These are phyloP conservation scores for Athetis lepigone DNA, from an alignment of 2,888 invertebrate genomes.

Conservation along the genomic window DNA sequence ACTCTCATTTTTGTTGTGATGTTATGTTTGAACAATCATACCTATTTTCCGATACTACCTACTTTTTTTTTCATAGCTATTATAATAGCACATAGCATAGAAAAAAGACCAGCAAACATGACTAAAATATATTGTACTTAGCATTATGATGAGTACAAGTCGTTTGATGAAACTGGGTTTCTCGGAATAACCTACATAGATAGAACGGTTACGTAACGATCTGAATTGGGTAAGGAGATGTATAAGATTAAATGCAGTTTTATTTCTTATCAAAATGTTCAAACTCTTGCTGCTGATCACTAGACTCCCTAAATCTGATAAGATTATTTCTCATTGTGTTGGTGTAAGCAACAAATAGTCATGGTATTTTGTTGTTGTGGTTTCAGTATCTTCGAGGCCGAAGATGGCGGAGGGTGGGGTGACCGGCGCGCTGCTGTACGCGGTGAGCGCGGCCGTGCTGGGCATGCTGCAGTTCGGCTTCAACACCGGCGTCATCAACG, in stretches of 20 bases:
- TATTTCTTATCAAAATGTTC: slow-evolving; percentile 42
- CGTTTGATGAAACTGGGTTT: slow-evolving; percentile 27
- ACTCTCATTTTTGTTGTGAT: slow-evolving; percentile 18
- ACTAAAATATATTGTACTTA: background rate
- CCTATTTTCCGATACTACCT: background rate
- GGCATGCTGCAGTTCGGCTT: slow-evolving; percentile 94
- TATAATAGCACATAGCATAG: too few relatives aligned
- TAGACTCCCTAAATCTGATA: slow-evolving; percentile 29
- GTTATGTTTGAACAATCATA: slow-evolving; percentile 2
- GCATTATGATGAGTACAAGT: slow-evolving; percentile 6
- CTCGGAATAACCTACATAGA: slow-evolving; percentile 9
- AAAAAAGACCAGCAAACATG: background rate
- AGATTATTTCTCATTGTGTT: slow-evolving; percentile 22
- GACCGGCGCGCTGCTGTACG: slow-evolving; percentile 92
- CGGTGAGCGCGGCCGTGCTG: slow-evolving; percentile 92
- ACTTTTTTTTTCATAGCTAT: background rate
- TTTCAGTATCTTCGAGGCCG: slow-evolving; percentile 74
- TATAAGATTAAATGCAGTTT: slow-evolving; percentile 36
- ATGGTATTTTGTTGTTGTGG: slow-evolving; percentile 23
- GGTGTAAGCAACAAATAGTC: background rate
- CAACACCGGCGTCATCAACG: slow-evolving; percentile 93
- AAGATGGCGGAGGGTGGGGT: slow-evolving; percentile 86
- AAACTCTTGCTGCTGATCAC: slow-evolving; percentile 25
- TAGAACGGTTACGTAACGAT: slow-evolving; percentile 26
- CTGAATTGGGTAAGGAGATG: slow-evolving; percentile 6